These are phyloP conservation scores for Reticulitermes lucifugus DNA, from an alignment of 2,888 invertebrate genomes.

Conservation along the genomic window DNA sequence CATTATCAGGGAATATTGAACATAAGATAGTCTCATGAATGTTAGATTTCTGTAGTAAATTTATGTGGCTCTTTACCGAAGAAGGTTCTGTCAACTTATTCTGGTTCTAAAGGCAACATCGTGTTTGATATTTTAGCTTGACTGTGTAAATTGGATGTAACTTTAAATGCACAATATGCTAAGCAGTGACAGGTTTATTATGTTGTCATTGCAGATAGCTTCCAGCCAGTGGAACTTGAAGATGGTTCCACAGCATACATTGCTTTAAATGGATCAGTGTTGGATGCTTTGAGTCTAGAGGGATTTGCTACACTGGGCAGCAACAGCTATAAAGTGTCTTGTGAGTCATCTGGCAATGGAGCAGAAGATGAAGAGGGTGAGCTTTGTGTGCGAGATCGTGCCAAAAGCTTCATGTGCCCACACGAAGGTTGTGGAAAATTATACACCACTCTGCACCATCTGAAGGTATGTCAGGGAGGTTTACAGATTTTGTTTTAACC, in stretches of 20 bases:
- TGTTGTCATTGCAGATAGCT: conserved; percentile 48
- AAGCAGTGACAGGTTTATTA: too few species aligned
- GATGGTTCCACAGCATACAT: conserved; percentile 57
- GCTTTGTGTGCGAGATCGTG: conserved; percentile 37
- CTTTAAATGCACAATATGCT: too few species aligned
- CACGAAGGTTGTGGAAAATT: conserved; percentile 66
- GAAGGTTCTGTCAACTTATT: too few species aligned
- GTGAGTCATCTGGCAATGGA: neutral
- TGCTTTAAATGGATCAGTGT: conserved; percentile 49
- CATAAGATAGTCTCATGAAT: too few species aligned
- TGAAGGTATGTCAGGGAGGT: conserved; percentile 61
- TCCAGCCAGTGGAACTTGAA: conserved; percentile 56
- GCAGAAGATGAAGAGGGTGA: conserved; percentile 29
- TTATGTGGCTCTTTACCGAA: too few species aligned
- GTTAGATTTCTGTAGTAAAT: too few species aligned
- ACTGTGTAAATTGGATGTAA: too few species aligned
- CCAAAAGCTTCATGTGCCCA: conserved; percentile 58
- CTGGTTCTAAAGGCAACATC: too few species aligned
- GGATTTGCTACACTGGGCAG: conserved; percentile 19
- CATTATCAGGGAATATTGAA: too few species aligned
- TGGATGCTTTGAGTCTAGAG: conserved; percentile 45
- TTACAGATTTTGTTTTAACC: too few species aligned
- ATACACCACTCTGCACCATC: conserved; percentile 66
- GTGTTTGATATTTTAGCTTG: too few species aligned
- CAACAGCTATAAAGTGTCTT: neutral